Evolutionary conservation across 92 coral and sea anemone genomes (phyloP).

Genomic region (Diadumene lineata): DNA sequence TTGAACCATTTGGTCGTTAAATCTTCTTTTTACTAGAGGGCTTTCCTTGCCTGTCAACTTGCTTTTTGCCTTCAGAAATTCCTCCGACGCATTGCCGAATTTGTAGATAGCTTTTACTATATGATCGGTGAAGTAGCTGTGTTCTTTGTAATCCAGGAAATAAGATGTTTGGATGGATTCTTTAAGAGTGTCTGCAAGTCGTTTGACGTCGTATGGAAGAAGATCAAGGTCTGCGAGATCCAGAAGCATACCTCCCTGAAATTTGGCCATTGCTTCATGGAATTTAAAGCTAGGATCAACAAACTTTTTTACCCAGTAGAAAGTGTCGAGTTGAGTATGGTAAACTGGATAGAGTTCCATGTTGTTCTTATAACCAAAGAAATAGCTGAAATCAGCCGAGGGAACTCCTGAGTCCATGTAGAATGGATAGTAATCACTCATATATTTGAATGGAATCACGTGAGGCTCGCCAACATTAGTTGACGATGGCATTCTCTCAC

Average conservation of each 20-base stretch:
- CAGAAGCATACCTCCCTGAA: conserved; percentile 78
- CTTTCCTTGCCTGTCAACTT: conserved; percentile 50
- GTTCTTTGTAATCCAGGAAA: neutral
- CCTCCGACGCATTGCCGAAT: conserved; percentile 56
- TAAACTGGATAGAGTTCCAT: conserved; percentile 73
- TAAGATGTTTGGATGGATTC: conserved; percentile 3
- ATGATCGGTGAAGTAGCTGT: conserved; percentile 1
- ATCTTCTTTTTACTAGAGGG: conserved; percentile 50
- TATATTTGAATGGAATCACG: conserved; percentile 42
- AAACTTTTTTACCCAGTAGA: conserved; percentile 74
- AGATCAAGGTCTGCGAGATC: conserved; percentile 70
- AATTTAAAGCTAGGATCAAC: conserved; percentile 75
- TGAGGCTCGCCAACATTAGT: conserved; percentile 41
- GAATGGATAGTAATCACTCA: conserved; percentile 87
- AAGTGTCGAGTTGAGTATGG: conserved; percentile 81
- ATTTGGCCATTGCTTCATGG: conserved; percentile 74
- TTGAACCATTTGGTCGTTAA: conserved; percentile 78
- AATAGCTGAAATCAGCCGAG: conserved; percentile 80
- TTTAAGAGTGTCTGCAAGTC: conserved; percentile 36
- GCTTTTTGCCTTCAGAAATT: conserved; percentile 47
- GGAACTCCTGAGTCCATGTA: conserved; percentile 76
- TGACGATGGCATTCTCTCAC: conserved; percentile 34
- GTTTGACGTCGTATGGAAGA: conserved; percentile 58
- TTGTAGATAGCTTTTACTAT: conserved; percentile 52
- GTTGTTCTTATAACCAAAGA: conserved; percentile 40